phyloP scores from a whole-genome alignment of 92 coral and sea anemone species.

The Phenganax stokvisi region DNA sequence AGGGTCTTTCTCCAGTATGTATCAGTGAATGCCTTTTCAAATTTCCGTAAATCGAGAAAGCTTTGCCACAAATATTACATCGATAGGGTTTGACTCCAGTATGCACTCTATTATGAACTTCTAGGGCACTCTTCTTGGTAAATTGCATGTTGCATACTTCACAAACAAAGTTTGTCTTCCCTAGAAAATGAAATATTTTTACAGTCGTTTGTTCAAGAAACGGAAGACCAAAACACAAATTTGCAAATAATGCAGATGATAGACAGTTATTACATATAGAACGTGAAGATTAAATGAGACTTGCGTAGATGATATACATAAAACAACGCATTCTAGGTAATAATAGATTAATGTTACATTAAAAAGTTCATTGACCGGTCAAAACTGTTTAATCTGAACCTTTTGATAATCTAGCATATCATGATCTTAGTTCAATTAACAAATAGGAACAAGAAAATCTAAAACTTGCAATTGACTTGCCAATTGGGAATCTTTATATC shows the following conservation, averaged over 20 bases:
- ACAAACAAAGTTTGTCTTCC: slow-evolving; percentile 77
- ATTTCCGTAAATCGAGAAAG: slow-evolving; percentile 91
- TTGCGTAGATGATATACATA: too few relatives aligned
- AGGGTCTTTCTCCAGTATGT: slow-evolving; percentile 90
- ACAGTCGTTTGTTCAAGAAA: not conserved
- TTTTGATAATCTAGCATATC: too few relatives aligned
- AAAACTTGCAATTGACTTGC: too few relatives aligned
- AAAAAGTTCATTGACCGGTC: too few relatives aligned
- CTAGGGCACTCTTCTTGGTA: slow-evolving; percentile 83
- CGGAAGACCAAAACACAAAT: not conserved
- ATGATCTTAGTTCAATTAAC: too few relatives aligned
- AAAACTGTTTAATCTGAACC: too few relatives aligned
- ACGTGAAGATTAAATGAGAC: too few relatives aligned
- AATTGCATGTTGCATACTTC: slow-evolving; percentile 85
- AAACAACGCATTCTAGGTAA: too few relatives aligned
- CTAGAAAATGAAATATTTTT: slow-evolving; percentile 32
- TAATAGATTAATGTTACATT: too few relatives aligned
- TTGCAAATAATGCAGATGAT: not conserved
- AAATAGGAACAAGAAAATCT: too few relatives aligned
- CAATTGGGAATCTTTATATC: too few relatives aligned
- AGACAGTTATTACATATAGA: too few relatives aligned
- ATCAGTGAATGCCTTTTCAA: slow-evolving; percentile 84
- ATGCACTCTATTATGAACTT: slow-evolving; percentile 83
- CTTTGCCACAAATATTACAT: slow-evolving; percentile 74
- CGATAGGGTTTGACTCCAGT: slow-evolving; percentile 90